Evolutionary conservation across 1,140 invertebrate species (phyloP).

Genomic region (Limonius californicus): DNA sequence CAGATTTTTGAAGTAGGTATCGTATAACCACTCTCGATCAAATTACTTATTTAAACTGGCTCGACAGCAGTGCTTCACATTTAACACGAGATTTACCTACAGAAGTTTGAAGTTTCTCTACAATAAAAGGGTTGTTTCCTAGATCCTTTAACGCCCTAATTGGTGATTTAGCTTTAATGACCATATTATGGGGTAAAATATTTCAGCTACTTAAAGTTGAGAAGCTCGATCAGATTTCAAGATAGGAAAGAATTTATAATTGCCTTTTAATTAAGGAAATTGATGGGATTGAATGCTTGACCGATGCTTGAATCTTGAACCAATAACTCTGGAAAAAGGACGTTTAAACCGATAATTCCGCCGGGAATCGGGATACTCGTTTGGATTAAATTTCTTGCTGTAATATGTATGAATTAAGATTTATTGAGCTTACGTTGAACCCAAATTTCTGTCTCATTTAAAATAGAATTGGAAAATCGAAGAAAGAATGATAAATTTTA

Average conservation of each 20-base stretch:
- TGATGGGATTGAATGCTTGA: slow-evolving; percentile 5
- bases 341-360: background rate
- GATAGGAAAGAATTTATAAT: slow-evolving; percentile 10
- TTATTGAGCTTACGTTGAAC: background rate
- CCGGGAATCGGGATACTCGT: background rate
- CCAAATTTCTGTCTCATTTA: background rate
- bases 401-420: slow-evolving; percentile 13
- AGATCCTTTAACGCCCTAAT: slow-evolving; percentile 2
- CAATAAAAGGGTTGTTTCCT: background rate
- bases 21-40: background rate
- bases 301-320: background rate
- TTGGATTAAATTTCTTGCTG: slow-evolving; percentile 7
- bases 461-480: too few species aligned
- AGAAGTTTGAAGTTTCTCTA: background rate
- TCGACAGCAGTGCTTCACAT: background rate
- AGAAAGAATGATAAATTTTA: too few species aligned
- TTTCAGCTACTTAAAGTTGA: background rate
- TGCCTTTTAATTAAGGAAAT: slow-evolving; percentile 3
- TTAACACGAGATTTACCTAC: background rate
- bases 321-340: slow-evolving; percentile 1
- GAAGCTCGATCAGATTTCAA: background rate
- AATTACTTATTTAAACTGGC: background rate
- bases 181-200: background rate
- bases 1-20: slow-evolving; percentile 8
- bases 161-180: background rate